Percentiles rank a stretch among this genome's conserved stretches.
phyloP scores from a whole-genome alignment of 1,140 invertebrate species.

The Magallana gigas region DNA sequence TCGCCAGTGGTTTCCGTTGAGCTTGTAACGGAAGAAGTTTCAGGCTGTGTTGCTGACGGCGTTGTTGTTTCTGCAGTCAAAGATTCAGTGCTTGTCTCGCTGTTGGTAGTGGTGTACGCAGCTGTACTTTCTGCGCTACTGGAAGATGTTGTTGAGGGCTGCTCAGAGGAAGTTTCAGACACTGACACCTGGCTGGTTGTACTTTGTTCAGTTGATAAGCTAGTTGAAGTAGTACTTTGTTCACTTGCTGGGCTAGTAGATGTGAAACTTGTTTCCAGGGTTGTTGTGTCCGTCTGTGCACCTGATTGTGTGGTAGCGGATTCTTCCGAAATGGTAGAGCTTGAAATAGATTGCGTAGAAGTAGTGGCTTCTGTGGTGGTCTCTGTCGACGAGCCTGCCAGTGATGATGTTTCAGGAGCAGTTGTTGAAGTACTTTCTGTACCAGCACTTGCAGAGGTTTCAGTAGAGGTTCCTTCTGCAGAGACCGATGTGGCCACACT shows the following conservation, averaged over 20 bases:
- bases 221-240: background rate
- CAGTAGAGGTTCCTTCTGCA: background rate
- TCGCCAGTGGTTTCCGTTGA: background rate
- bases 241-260: background rate
- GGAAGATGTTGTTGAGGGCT: background rate
- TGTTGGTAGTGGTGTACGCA: background rate
- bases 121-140: background rate
- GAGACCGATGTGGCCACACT: background rate
- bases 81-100: background rate
- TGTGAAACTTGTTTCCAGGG: background rate
- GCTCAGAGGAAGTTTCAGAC: background rate
- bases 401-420: background rate
- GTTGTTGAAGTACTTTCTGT: background rate
- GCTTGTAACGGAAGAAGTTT: too few species aligned
- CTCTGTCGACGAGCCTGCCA: background rate
- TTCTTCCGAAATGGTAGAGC: background rate
- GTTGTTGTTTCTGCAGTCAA: background rate
- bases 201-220: background rate
- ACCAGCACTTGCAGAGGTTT: background rate
- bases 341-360: background rate
- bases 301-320: background rate
- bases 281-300: background rate
- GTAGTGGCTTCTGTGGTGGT: background rate
- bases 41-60: background rate
- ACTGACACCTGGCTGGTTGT: background rate